These are phyloP conservation scores for Mystacides longicornis DNA, from an alignment of 2,888 invertebrate species.

Conservation along the genomic window DNA sequence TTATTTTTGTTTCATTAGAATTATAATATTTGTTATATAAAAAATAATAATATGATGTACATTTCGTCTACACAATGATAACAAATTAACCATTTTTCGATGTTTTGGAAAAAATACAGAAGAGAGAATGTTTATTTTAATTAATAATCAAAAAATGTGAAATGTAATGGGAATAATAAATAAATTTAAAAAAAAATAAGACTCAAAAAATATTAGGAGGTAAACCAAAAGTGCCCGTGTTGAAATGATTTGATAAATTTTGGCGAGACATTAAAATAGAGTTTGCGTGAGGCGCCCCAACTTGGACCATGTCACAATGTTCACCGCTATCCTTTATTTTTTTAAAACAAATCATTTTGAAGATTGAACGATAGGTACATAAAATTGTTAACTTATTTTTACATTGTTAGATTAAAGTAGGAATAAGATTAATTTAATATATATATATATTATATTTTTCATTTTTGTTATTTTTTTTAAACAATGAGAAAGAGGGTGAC, in stretches of 20 bases:
- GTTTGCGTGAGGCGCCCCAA: no score
- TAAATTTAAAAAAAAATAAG: constrained; percentile 38
- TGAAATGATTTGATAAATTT: constrained; percentile 42
- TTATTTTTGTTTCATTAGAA: constrained; percentile 19
- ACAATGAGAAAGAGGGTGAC: background rate
- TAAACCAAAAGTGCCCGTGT: constrained; percentile 51
- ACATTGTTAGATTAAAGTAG: constrained; percentile 16
- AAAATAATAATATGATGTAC: constrained; percentile 19
- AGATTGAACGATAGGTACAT: constrained; percentile 6
- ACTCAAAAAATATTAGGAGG: constrained; percentile 14
- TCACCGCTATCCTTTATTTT: constrained; percentile 8
- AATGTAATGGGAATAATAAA: no score
- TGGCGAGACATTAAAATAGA: constrained; percentile 15
- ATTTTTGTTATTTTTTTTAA: background rate
- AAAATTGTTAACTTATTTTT: constrained; percentile 23
- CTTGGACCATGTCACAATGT: no score
- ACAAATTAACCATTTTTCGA: no score
- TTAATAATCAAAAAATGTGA: no score
- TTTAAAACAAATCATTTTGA: constrained; percentile 8
- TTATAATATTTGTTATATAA: constrained; percentile 16
- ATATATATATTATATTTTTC: no score
- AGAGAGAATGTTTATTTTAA: no score
- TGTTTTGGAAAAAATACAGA: background rate
- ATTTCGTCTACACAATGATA: constrained; percentile 10
- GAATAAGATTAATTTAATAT: no score